Percentiles rank a stretch among this genome's conserved stretches.
Conservation (phyloP, 2,113 vertebrate species). For the Neolamprologus variostigma region DNA sequence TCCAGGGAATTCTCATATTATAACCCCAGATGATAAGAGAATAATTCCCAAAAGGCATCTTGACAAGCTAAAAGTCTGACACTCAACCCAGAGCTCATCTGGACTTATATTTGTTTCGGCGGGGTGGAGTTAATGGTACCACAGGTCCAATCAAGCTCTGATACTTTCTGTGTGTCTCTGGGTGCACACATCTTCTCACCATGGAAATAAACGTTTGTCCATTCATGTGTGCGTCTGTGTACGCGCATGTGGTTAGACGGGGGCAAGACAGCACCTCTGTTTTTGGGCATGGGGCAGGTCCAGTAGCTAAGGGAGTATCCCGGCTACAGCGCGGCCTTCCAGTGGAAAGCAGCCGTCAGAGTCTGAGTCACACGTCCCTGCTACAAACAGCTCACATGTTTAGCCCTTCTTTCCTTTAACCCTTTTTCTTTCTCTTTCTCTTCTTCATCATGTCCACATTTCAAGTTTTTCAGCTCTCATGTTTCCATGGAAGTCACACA, state of each 20-base stretch:
- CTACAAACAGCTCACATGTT: neutral
- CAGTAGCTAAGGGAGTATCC: conserved; percentile 26
- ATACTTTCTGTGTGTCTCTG: neutral
- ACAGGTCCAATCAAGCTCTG: conserved; percentile 56
- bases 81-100: neutral
- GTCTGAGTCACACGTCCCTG: conserved; percentile 25
- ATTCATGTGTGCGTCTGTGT: neutral
- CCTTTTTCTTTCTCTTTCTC: neutral
- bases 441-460: neutral
- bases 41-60: conserved; percentile 1
- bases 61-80: neutral
- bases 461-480: neutral
- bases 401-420: neutral
- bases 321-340: conserved; percentile 1
- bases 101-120: conserved; percentile 44
- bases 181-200: neutral
- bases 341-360: conserved; percentile 29
- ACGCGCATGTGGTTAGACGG: neutral
- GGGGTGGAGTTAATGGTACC: conserved; percentile 59
- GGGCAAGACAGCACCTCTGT: conserved; percentile 16
- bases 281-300: conserved; percentile 43
- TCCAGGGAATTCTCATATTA: neutral
- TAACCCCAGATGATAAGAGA: neutral
- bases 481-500: neutral
- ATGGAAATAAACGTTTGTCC: conserved; percentile 4